Evolutionary conservation across 2,797 vertebrate genomes (phyloP).

Genomic region (Aeoliscus strigatus): DNA sequence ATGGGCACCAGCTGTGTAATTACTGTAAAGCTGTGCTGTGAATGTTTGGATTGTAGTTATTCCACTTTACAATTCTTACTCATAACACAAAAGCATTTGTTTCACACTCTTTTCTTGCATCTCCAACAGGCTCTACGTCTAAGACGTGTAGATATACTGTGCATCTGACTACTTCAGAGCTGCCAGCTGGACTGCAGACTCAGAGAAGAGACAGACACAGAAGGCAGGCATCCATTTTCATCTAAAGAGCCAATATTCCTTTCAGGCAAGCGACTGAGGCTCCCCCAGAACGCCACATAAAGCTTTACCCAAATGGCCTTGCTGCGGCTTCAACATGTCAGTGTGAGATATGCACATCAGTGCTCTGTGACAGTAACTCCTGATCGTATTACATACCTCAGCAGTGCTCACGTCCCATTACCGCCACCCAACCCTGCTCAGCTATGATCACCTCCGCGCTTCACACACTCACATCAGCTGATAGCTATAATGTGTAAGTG

Average conservation of each 20-base stretch:
- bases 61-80: conserved; percentile 10
- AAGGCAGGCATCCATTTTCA: conserved; percentile 59
- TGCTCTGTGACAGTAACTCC: conserved; percentile 70
- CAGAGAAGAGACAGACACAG: conserved; percentile 47
- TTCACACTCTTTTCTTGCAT: conserved; percentile 7
- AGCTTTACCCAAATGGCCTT: conserved; percentile 65
- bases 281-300: conserved; percentile 61
- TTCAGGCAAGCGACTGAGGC: conserved; percentile 51
- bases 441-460: conserved; percentile 51
- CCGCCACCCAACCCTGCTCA: conserved; percentile 48
- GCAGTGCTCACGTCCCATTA: conserved; percentile 68
- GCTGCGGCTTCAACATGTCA: conserved; percentile 62
- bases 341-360: conserved; percentile 71
- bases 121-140: conserved; percentile 12
- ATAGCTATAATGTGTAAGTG: conserved; percentile 59
- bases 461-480: conserved; percentile 13
- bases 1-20: background rate
- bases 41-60: conserved; percentile 4
- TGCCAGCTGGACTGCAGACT: conserved; percentile 40
- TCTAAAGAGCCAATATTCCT: conserved; percentile 59
- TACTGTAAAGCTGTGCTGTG: background rate
- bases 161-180: conserved; percentile 24
- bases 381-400: conserved; percentile 75
- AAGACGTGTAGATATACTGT: conserved; percentile 24
- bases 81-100: conserved; percentile 14